Evolutionary conservation across 2,888 invertebrate genomes (phyloP).

Genomic region (Thymelicus sylvestris): DNA sequence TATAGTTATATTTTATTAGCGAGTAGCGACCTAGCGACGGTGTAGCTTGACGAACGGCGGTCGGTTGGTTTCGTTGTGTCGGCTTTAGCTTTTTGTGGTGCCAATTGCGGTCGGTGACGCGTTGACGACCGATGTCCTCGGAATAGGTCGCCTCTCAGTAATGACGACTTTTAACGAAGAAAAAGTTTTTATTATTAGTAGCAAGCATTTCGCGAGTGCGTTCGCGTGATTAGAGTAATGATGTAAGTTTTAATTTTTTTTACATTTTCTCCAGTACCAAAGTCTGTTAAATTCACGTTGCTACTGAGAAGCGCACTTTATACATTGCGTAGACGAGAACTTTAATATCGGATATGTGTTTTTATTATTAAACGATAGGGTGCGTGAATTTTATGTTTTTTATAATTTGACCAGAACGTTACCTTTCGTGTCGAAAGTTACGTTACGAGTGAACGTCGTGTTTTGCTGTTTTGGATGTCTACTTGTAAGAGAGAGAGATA

Average conservation of each 20-base stretch:
- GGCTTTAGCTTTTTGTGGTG: slow-evolving; percentile 58
- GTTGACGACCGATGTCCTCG: background rate
- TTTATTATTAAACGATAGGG: slow-evolving; percentile 15
- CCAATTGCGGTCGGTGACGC: slow-evolving; percentile 41
- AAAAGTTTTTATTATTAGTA: background rate
- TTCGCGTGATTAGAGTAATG: background rate
- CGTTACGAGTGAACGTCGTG: slow-evolving; percentile 20
- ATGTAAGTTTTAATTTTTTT: slow-evolving; percentile 1
- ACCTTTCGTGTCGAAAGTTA: background rate
- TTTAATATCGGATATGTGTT: slow-evolving; percentile 20
- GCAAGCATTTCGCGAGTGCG: background rate
- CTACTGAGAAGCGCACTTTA: slow-evolving; percentile 17
- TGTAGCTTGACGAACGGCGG: slow-evolving; percentile 37
- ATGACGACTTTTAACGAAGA: background rate
- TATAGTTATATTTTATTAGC: slow-evolving; percentile 49
- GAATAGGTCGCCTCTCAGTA: slow-evolving; percentile 5
- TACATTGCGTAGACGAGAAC: slow-evolving; percentile 5
- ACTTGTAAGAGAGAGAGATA: slow-evolving; percentile 11
- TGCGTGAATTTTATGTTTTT: slow-evolving; percentile 21
- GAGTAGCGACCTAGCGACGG: slow-evolving; percentile 43
- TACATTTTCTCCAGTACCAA: slow-evolving; percentile 23
- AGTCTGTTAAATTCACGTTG: slow-evolving; percentile 4
- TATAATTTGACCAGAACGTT: slow-evolving; percentile 9
- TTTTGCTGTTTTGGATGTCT: slow-evolving; percentile 10
- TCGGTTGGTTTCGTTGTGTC: slow-evolving; percentile 45